Percentiles rank a stretch among this genome's conserved stretches.
Evolutionary conservation across 2,797 vertebrate genomes (phyloP).

Genomic region (Benthosema pterotum): DNA sequence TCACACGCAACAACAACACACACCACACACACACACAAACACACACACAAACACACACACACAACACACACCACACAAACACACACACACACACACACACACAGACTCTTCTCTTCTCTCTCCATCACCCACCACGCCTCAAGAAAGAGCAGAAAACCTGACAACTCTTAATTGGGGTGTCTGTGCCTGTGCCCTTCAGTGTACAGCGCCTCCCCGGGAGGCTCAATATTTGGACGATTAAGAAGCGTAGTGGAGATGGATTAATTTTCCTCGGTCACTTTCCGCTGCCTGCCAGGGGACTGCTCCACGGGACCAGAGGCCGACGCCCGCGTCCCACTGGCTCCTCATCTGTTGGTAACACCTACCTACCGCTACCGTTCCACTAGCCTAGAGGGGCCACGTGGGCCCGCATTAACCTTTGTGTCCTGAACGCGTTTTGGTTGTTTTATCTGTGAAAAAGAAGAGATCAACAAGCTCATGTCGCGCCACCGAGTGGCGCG

Average conservation of each 20-base stretch:
- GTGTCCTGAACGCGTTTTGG: no score
- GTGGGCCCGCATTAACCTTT: no score
- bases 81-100: neutral
- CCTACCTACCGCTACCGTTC: conserved; percentile 39
- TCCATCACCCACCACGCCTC: conserved; percentile 28
- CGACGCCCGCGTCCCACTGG: conserved; percentile 70
- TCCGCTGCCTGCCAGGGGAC: conserved; percentile 63
- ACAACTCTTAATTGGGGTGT: conserved; percentile 50
- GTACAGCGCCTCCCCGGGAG: conserved; percentile 39
- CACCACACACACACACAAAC: no score
- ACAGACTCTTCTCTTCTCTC: no score
- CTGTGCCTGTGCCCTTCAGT: conserved; percentile 61
- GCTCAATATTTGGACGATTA: conserved; percentile 63
- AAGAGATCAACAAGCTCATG: no score
- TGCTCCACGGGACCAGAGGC: conserved; percentile 60
- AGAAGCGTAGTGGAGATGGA: conserved; percentile 70
- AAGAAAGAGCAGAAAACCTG: conserved; percentile 27
- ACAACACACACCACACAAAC: no score
- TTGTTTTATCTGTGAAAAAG: no score
- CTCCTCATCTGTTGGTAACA: conserved; percentile 77
- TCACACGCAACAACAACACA: no score
- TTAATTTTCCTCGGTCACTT: conserved; percentile 78
- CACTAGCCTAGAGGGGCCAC: conserved; percentile 38
- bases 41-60: no score
- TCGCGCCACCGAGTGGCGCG: no score